Evolutionary conservation across 2,888 invertebrate species (phyloP).

Genomic region (Perizoma affinitatum): DNA sequence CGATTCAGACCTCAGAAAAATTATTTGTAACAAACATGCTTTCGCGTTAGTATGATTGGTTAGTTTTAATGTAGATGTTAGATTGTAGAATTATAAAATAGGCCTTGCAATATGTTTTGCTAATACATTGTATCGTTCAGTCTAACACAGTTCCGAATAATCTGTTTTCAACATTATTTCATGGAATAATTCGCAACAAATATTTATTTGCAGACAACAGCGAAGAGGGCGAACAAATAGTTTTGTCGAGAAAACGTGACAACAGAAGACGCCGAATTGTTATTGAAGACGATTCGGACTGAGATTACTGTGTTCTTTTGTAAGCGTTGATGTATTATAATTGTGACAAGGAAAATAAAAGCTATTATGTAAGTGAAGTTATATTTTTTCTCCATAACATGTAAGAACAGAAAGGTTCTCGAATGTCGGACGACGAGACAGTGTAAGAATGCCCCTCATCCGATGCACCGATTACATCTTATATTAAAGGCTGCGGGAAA

Average conservation of each 20-base stretch:
- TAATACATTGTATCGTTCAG: neutral
- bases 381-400: neutral
- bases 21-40: too few species aligned
- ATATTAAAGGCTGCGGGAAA: too few species aligned
- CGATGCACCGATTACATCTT: too few species aligned
- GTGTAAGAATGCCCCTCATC: too few species aligned
- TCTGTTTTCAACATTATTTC: slow-evolving; percentile 31
- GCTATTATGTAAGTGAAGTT: slow-evolving; percentile 19
- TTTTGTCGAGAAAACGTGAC: slow-evolving; percentile 56
- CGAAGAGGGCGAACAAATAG: slow-evolving; percentile 52
- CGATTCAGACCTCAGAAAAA: too few species aligned
- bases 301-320: slow-evolving; percentile 35
- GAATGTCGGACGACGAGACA: too few species aligned
- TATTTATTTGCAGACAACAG: slow-evolving; percentile 62
- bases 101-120: neutral
- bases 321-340: slow-evolving; percentile 21
- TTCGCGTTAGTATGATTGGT: too few species aligned
- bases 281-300: slow-evolving; percentile 77
- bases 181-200: slow-evolving; percentile 33
- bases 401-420: too few species aligned
- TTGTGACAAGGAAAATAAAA: slow-evolving; percentile 16
- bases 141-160: slow-evolving; percentile 11
- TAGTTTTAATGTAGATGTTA: too few species aligned
- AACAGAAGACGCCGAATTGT: slow-evolving; percentile 63
- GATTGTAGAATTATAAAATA: too few species aligned